Percentiles rank a stretch among this genome's conserved stretches.
These are phyloP conservation scores for Teleogryllus occipitalis DNA, from an alignment of 1,140 invertebrate genomes.

Conservation along the genomic window DNA sequence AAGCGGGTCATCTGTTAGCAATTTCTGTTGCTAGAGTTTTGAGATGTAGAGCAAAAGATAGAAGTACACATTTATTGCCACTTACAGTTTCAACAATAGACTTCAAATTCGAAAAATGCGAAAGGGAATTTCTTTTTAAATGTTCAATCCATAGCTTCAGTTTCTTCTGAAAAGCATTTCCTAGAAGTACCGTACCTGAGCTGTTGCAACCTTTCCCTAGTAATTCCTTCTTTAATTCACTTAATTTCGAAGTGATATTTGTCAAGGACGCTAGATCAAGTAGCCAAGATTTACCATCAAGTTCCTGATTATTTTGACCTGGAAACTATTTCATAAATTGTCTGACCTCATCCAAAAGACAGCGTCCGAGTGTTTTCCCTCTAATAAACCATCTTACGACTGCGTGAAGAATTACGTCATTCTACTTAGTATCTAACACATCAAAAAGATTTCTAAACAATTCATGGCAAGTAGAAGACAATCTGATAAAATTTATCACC, in stretches of 20 bases:
- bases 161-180: neutral
- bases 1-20: neutral
- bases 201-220: neutral
- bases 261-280: neutral
- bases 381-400: neutral
- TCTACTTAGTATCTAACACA: neutral
- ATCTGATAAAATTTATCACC: neutral
- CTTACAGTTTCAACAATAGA: neutral
- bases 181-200: neutral
- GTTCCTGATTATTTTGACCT: neutral
- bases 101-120: neutral
- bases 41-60: neutral
- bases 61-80: neutral
- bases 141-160: neutral
- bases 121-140: neutral
- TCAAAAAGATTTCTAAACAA: neutral
- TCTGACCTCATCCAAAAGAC: neutral
- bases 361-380: neutral
- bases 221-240: neutral
- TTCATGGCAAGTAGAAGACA: neutral
- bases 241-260: neutral
- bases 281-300: neutral
- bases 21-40: neutral
- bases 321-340: neutral
- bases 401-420: neutral